Evolutionary conservation across 2,797 vertebrate genomes (phyloP), one percentile per base, ranked within the genome.

Genomic region (Lacerta viridis): DNA sequence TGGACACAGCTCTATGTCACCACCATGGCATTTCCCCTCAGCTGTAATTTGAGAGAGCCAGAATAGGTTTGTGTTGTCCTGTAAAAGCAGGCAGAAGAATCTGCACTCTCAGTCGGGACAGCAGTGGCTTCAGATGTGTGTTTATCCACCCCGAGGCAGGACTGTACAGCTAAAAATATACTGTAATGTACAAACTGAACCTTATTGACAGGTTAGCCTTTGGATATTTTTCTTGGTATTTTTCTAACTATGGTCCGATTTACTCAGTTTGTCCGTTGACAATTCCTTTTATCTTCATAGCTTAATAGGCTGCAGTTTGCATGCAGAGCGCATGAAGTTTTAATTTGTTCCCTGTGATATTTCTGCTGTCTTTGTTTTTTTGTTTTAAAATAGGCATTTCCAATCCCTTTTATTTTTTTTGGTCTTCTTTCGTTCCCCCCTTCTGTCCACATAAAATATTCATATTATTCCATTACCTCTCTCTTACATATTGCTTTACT

Each of bases 401-500:
- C n/a, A 36, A 39, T 25, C 20, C 9, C n/a, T 27, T 33, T 33
- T 33, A 33, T 33, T 33, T 77, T 59, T 85, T 83, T 86, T 39
- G 7, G 43, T 39, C 64, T 79, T 80, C 9, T 80, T 72, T 87
- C 43, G 69, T 72, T 27, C 7, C 17, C 55, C 29, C 33, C 84
- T 59, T 3, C 33, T 39, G 18, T 29, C 64, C 71, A 29, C 66
- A 71, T 71, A 61, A 84, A 88, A 71, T 84, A 84, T 83, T 83
- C 64, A 84, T 69, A 79, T 88, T 72, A 46, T 84, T 55, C 82
- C 59, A 69, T 88, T 88, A 43, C 33, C 79, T 79, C 39, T 83
- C n/a, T 79, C 66, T 55, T 86, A 41, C 33, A 78, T 79, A 84
- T 78, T 41, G 46, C 75, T 71, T 88, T 69, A 68, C 74, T 88